phyloP scores from a whole-genome alignment of 2,113 vertebrate species.

The Azemiops feae region DNA sequence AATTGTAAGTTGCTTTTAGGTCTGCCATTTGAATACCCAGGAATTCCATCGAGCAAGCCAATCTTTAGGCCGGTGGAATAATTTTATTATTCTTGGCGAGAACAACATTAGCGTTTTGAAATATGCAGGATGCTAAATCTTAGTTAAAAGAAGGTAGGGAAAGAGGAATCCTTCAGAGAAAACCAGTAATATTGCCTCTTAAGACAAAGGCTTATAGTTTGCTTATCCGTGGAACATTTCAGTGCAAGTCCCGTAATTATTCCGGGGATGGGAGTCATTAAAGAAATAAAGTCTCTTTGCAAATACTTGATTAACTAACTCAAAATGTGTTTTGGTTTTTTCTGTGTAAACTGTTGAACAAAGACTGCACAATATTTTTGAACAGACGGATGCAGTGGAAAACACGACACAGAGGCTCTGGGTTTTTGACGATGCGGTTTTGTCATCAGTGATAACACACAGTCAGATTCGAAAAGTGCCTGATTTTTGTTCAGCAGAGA shows the following conservation, averaged over 20 bases:
- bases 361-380: slow-evolving; percentile 36
- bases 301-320: slow-evolving; percentile 10
- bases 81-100: background rate
- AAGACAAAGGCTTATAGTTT: too few relatives aligned
- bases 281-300: slow-evolving; percentile 7
- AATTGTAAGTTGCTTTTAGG: background rate
- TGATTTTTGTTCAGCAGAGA: slow-evolving; percentile 8
- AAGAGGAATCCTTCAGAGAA: background rate
- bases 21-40: background rate
- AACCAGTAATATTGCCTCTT: background rate
- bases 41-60: background rate
- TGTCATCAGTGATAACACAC: background rate
- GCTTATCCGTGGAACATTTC: background rate
- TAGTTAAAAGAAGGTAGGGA: background rate
- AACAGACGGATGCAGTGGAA: slow-evolving; percentile 65
- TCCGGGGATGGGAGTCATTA: background rate
- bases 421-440: background rate
- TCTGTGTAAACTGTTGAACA: slow-evolving; percentile 40
- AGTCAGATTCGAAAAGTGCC: background rate
- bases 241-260: background rate
- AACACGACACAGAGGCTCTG: slow-evolving; percentile 41
- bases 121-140: background rate
- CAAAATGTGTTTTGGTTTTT: slow-evolving; percentile 17
- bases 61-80: background rate
- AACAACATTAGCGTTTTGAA: background rate